Base-by-base conservation (phyloP, 2,888 invertebrate genomes). In the Andrena bucephala region DNA sequence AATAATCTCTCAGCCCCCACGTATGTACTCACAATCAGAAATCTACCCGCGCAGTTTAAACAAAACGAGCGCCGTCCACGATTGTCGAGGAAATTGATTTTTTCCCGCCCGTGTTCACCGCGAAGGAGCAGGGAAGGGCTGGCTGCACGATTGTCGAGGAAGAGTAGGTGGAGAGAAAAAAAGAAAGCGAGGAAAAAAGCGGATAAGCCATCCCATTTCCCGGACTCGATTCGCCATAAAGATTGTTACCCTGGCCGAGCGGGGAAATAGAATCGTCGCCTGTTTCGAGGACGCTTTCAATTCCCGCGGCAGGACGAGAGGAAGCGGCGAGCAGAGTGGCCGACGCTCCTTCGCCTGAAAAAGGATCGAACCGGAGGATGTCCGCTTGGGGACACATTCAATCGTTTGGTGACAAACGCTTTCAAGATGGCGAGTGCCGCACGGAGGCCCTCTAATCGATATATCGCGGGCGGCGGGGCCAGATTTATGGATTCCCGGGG, bases 321-420 rank as follows among this genome's bases (percentile, higher is more conserved):
- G 16, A 57, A 27, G 60, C 60, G 75, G 63, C 6, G 71, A 16
- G 16, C 24, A 57, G 70, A 48, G 57, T 60, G 48, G 48, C 33
- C 52, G 70, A 67, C 66, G 54, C 62, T 68, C 10, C 24, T 42
- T 42, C 42, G 16, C 16, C 42, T 42, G 42, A 48, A 81, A 79
- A 83, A 71, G 74, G 84, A 83, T 83, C 76, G 84, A 79, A 82
- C 48, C 81, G 70, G 77, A 86, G 90, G 90, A 93, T 92, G 90
- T 90, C 92, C 93, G 94, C 92, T 93, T 90, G 90, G 94, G 94
- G 94, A 94, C 93, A 93, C 93, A 94, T 94, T 94, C 92, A 93
- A 92, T 92, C 92, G 92, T 92, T 92, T 91, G 92, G 91, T 88
- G 91, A 89, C 91, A 91, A 90, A 89, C 89, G 87, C 84, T 86